These are phyloP conservation scores for Silurus lanzhouensis DNA, from an alignment of 2,797 vertebrate genomes.

Conservation along the genomic window DNA sequence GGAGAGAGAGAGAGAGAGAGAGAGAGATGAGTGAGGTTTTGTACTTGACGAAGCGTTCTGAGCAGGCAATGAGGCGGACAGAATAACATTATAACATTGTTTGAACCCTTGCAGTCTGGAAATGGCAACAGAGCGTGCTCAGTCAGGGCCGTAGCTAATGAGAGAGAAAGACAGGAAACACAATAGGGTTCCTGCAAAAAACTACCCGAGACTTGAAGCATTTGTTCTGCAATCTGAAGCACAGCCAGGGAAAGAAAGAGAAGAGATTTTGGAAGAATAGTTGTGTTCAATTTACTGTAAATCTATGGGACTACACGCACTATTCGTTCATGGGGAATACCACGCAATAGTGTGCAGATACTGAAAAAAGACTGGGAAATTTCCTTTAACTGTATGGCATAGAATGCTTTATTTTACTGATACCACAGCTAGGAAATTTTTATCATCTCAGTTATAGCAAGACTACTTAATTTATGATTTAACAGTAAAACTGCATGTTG, in stretches of 20 bases:
- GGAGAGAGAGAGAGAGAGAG: neutral
- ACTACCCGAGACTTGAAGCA: neutral
- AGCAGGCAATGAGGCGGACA: slow-evolving; percentile 41
- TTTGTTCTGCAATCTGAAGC: slow-evolving; percentile 6
- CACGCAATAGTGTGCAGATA: neutral
- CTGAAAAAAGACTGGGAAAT: neutral
- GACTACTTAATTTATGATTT: neutral
- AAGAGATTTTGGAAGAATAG: neutral
- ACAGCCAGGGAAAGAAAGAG: neutral
- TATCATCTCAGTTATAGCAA: neutral
- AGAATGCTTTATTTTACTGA: neutral
- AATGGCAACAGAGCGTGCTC: slow-evolving; percentile 34
- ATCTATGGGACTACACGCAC: neutral
- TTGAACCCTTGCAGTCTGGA: slow-evolving; percentile 40
- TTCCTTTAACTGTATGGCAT: neutral
- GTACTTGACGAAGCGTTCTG: slow-evolving; percentile 26
- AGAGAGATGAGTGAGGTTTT: neutral
- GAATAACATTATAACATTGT: slow-evolving; percentile 47
- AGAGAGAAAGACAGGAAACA: slow-evolving; percentile 13
- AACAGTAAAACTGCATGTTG: neutral
- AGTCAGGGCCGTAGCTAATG: slow-evolving; percentile 48
- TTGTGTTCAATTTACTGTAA: neutral
- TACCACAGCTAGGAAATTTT: neutral
- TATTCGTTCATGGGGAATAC: neutral
- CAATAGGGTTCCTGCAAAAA: neutral